A percentile compares a stretch with the other conserved stretches of the same genome.
phyloP scores from a whole-genome alignment of 2,888 invertebrate species.

The Drosophila cognata region DNA sequence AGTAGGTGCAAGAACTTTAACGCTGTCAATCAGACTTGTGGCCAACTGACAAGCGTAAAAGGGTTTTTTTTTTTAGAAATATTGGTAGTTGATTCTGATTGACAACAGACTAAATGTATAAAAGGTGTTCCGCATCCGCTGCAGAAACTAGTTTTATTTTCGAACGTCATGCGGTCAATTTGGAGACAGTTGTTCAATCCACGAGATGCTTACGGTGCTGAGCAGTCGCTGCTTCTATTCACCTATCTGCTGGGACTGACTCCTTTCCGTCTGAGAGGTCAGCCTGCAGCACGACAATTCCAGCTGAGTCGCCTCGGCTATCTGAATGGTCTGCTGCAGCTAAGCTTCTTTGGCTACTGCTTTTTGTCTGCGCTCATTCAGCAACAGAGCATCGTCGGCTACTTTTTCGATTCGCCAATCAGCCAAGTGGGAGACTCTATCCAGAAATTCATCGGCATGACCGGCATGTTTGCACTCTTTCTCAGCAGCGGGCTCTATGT shows the following conservation, averaged over 20 bases:
- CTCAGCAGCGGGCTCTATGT: slow-evolving; percentile 75
- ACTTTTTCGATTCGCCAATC: slow-evolving; percentile 84
- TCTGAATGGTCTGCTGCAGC: slow-evolving; percentile 75
- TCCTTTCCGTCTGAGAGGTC: slow-evolving; percentile 77
- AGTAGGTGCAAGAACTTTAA: slow-evolving; percentile 44
- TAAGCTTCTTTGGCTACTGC: slow-evolving; percentile 82
- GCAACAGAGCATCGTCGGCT: slow-evolving; percentile 83
- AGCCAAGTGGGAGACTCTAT: slow-evolving; percentile 83
- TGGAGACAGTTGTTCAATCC: slow-evolving; percentile 75
- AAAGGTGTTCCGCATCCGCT: slow-evolving; percentile 33
- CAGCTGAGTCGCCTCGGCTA: slow-evolving; percentile 76
- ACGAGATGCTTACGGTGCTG: slow-evolving; percentile 81
- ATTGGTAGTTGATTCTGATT: slow-evolving; percentile 5
- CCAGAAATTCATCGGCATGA: slow-evolving; percentile 82
- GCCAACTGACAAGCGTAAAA: neutral
- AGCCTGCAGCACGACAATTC: slow-evolving; percentile 58
- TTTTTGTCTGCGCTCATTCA: slow-evolving; percentile 77
- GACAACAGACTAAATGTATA: slow-evolving; percentile 47
- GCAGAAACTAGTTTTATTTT: slow-evolving; percentile 29
- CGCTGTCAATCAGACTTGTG: slow-evolving; percentile 36
- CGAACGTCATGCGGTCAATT: slow-evolving; percentile 45
- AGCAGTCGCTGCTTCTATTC: slow-evolving; percentile 76
- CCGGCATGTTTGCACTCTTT: slow-evolving; percentile 81
- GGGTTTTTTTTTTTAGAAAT: neutral
- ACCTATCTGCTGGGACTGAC: slow-evolving; percentile 82